Percentiles rank a stretch among this genome's conserved stretches.
Evolutionary conservation across 2,797 vertebrate species (phyloP).

Genomic region (Alectoris magna): DNA sequence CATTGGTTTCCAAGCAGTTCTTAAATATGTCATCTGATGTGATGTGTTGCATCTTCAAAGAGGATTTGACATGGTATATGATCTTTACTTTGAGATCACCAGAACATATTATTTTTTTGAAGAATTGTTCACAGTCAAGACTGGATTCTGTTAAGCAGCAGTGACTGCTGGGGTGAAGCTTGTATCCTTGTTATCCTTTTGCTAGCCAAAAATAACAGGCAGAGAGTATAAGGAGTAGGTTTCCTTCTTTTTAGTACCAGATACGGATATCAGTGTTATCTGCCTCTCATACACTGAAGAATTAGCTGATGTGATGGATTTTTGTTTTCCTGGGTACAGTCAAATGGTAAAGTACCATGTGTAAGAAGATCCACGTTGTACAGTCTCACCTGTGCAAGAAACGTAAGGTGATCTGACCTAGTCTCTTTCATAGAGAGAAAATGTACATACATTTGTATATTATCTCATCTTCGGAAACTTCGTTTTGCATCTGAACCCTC

Average conservation of each 20-base stretch:
- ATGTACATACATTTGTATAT: background rate
- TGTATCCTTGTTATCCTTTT: background rate
- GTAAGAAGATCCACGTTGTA: background rate
- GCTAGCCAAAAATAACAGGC: background rate
- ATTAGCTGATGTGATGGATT: background rate
- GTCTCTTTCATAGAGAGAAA: background rate
- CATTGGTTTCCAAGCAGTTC: background rate
- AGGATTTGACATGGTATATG: background rate
- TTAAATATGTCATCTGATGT: background rate
- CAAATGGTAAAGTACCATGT: background rate
- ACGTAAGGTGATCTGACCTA: background rate
- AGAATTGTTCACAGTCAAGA: background rate
- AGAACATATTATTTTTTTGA: background rate
- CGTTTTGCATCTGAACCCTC: background rate
- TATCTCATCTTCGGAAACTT: background rate
- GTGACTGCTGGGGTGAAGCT: background rate
- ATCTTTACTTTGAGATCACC: background rate
- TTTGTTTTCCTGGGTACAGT: background rate
- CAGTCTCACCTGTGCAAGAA: background rate
- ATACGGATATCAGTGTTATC: background rate
- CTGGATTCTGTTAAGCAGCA: background rate
- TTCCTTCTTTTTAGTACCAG: background rate
- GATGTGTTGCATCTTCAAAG: background rate
- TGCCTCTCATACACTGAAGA: background rate
- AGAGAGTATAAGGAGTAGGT: background rate